Conservation (phyloP, 1,140 invertebrate species). For the Pseudomyrmex flavicornis region DNA sequence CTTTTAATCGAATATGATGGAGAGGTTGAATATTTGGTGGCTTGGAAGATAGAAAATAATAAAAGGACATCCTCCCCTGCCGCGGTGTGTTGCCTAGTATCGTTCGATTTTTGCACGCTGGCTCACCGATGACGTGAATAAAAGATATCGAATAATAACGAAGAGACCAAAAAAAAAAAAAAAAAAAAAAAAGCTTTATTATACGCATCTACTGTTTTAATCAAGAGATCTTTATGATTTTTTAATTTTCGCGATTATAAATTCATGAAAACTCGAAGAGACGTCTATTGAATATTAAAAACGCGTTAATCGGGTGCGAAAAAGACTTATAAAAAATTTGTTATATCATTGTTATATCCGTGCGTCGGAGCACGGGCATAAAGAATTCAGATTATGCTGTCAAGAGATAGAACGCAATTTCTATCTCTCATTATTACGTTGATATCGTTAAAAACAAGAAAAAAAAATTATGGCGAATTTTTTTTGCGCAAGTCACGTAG, state of each 20-base stretch:
- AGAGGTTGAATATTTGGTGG: constrained; percentile 19
- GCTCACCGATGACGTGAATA: neutral
- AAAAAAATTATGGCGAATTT: constrained; percentile 2
- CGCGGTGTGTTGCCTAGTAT: neutral
- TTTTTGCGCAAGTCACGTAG: neutral
- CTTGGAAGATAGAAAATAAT: neutral
- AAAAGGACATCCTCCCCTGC: neutral
- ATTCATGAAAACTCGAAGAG: neutral
- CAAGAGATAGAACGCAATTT: constrained; percentile 1
- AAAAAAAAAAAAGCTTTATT: too few species aligned
- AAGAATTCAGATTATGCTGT: neutral
- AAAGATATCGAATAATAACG: neutral
- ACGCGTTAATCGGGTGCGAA: neutral
- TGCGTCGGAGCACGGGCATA: neutral
- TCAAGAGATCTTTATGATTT: neutral
- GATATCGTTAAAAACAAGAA: neutral
- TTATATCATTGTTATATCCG: neutral
- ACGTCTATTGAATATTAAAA: neutral
- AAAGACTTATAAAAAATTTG: neutral
- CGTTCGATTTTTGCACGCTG: neutral
- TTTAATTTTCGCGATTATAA: neutral
- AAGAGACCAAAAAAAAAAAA: neutral
- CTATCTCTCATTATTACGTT: neutral
- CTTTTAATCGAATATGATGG: neutral
- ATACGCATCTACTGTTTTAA: too few species aligned